Conservation (phyloP, 2,113 vertebrate genomes). For the Nematolebias whitei region DNA sequence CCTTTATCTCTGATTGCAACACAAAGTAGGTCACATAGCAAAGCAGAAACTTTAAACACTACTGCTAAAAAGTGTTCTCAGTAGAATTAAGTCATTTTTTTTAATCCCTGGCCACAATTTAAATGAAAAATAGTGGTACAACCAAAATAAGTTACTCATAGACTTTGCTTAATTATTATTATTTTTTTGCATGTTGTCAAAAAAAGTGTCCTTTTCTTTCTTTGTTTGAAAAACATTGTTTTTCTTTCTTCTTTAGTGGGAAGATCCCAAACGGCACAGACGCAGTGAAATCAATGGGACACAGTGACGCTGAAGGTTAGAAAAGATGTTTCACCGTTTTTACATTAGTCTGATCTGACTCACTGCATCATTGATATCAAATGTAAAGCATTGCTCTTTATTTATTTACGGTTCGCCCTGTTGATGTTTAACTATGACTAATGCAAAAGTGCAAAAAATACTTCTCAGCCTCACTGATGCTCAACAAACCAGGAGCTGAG, state of each 20-base stretch:
- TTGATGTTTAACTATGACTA: too few relatives aligned
- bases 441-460: too few relatives aligned
- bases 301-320: constrained; percentile 88
- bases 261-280: constrained; percentile 90
- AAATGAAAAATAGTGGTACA: not conserved
- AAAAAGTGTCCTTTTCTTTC: too few relatives aligned
- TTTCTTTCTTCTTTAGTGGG: constrained; percentile 78
- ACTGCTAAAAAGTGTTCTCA: not conserved
- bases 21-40: not conserved
- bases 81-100: not conserved
- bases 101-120: not conserved
- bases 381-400: too few relatives aligned
- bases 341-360: too few relatives aligned
- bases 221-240: not conserved
- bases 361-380: too few relatives aligned
- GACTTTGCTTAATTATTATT: too few relatives aligned
- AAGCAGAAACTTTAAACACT: not conserved
- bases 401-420: too few relatives aligned
- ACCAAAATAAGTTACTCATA: too few relatives aligned
- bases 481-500: too few relatives aligned
- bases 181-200: too few relatives aligned
- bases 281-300: constrained; percentile 79
- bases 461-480: too few relatives aligned
- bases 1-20: not conserved
- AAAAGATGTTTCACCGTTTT: not conserved